Percentiles rank a stretch among this genome's conserved stretches.
phyloP scores from a whole-genome alignment of 2,888 invertebrate species.

The Aporophyla nigra region DNA sequence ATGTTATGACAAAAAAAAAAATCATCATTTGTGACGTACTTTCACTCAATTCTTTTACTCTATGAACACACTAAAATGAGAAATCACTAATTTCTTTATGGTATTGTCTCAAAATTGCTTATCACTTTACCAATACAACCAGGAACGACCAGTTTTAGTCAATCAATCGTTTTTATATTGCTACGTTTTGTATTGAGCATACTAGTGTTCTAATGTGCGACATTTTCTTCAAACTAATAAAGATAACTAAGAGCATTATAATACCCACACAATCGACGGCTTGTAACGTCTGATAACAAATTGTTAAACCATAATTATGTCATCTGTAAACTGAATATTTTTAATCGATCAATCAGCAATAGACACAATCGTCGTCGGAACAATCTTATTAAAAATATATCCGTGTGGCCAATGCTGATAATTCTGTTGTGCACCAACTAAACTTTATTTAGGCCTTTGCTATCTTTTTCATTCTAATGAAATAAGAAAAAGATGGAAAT shows the following conservation, averaged over 20 bases:
- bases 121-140: conserved; percentile 59
- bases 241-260: not conserved
- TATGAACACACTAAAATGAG: conserved; percentile 47
- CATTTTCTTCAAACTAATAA: conserved; percentile 7
- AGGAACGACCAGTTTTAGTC: conserved; percentile 52
- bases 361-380: not conserved
- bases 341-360: not conserved
- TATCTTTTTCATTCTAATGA: too few species aligned
- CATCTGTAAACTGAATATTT: not conserved
- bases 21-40: conserved; percentile 54
- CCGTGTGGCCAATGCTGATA: not conserved
- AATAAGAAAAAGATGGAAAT: too few species aligned
- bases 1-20: conserved; percentile 45
- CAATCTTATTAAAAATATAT: not conserved
- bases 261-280: not conserved
- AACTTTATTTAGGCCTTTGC: too few species aligned
- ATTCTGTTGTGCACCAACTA: too few species aligned
- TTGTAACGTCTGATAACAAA: not conserved
- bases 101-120: conserved; percentile 67
- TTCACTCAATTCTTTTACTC: conserved; percentile 44
- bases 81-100: conserved; percentile 32
- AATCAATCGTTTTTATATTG: conserved; percentile 35
- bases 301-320: not conserved
- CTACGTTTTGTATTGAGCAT: conserved; percentile 52
- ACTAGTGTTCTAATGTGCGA: conserved; percentile 30